A percentile compares a stretch with the other conserved stretches of the same genome.
phyloP scores from a whole-genome alignment of 1,140 invertebrate genomes.

The Drosophila ogumai region DNA sequence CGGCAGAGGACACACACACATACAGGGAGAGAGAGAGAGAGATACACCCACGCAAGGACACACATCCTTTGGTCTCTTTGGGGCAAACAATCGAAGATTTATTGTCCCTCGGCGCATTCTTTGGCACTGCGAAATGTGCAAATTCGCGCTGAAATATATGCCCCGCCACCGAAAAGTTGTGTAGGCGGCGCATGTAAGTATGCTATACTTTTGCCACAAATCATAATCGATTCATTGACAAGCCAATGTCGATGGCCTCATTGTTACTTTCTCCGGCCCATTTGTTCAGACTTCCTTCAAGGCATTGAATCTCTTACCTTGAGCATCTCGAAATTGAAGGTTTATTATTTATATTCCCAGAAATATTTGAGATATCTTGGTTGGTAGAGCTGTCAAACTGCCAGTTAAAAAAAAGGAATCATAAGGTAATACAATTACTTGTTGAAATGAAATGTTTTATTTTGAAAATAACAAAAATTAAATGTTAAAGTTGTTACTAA shows the following conservation, averaged over 20 bases:
- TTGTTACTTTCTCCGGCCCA: constrained; percentile 8
- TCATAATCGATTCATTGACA: constrained; percentile 69
- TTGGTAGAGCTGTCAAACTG: not conserved
- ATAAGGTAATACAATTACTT: too few relatives aligned
- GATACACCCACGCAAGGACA: constrained; percentile 27
- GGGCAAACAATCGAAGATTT: constrained; percentile 72
- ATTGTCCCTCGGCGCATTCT: constrained; percentile 55
- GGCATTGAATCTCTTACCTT: constrained; percentile 3
- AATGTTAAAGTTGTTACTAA: too few relatives aligned
- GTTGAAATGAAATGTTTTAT: too few relatives aligned
- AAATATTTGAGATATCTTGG: not conserved
- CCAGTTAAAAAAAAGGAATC: too few relatives aligned
- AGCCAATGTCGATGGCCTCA: constrained; percentile 23
- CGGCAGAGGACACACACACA: constrained; percentile 10
- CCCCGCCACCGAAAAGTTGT: constrained; percentile 29
- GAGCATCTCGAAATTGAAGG: not conserved
- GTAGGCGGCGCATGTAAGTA: constrained; percentile 54
- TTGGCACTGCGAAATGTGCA: constrained; percentile 56
- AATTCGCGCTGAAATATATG: constrained; percentile 45
- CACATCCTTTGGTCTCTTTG: constrained; percentile 30
- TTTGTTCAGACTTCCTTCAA: constrained; percentile 13
- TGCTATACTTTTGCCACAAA: constrained; percentile 70
- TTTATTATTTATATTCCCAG: not conserved
- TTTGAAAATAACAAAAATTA: too few relatives aligned
- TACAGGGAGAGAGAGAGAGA: not conserved